These are phyloP conservation scores for Luidia sarsii DNA, from an alignment of 53 echinoderm and acorn worm genomes.

Conservation along the genomic window DNA sequence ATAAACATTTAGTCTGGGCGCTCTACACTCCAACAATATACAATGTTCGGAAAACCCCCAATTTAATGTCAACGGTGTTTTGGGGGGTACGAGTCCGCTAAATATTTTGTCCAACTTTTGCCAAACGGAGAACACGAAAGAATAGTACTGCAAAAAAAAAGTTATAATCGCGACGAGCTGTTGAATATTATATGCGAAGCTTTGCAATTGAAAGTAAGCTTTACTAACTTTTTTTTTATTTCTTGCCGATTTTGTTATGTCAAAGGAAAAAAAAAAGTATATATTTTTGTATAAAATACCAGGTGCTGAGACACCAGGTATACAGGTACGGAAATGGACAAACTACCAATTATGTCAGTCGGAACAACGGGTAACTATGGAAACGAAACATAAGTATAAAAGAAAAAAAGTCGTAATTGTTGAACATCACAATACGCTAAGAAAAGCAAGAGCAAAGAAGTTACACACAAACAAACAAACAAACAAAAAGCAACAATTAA, in stretches of 20 bases:
- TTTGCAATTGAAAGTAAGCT: constrained; percentile 21
- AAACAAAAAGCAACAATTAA: background rate
- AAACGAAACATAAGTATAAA: constrained; percentile 43
- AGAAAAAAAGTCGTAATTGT: constrained; percentile 39
- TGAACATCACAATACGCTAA: constrained; percentile 48
- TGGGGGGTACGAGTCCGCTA: too few relatives aligned
- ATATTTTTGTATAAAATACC: constrained; percentile 58
- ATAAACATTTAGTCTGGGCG: too few relatives aligned
- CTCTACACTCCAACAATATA: too few relatives aligned
- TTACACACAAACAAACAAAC: background rate
- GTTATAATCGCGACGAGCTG: too few relatives aligned
- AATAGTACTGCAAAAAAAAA: too few relatives aligned
- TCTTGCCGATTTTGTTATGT: constrained; percentile 59
- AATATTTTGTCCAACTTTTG: too few relatives aligned
- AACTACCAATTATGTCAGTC: constrained; percentile 52
- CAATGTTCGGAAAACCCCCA: too few relatives aligned
- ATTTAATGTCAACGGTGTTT: too few relatives aligned
- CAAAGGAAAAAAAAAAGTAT: constrained; percentile 5
- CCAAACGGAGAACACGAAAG: too few relatives aligned
- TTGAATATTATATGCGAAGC: constrained; percentile 19
- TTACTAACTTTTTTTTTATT: constrained; percentile 1
- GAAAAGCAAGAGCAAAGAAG: constrained; percentile 26
- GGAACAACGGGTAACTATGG: constrained; percentile 61
- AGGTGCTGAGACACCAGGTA: constrained; percentile 9
- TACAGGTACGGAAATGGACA: constrained; percentile 3